A percentile compares a stretch with the other conserved stretches of the same genome.
Conservation (phyloP, 2,797 vertebrate species). For the Hafferia zeledoni region DNA sequence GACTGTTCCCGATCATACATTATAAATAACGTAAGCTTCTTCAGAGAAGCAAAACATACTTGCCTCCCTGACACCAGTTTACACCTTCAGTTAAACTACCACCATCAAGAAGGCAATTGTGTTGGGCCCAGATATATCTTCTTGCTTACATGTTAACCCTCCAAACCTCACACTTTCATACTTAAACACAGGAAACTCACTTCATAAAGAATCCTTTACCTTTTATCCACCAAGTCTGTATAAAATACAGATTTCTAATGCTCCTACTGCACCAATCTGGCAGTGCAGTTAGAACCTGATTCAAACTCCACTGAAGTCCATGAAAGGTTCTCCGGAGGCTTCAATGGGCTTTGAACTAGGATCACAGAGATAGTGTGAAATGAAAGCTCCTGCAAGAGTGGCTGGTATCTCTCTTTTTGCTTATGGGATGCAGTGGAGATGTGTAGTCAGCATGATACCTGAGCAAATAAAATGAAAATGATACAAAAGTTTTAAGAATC, state of each 20-base stretch:
- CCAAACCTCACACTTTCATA: not conserved
- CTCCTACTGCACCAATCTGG: constrained; percentile 54
- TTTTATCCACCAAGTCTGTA: constrained; percentile 1
- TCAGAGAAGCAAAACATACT: constrained; percentile 80
- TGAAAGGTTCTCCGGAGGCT: constrained; percentile 16
- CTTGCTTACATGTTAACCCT: constrained; percentile 36
- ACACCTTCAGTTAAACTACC: constrained; percentile 43
- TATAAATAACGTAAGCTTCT: constrained; percentile 78
- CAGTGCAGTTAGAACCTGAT: constrained; percentile 11
- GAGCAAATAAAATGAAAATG: constrained; percentile 79
- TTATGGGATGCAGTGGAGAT: constrained; percentile 62
- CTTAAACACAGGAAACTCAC: constrained; percentile 22
- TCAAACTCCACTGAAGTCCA: constrained; percentile 23
- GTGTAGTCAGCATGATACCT: constrained; percentile 75
- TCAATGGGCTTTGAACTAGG: constrained; percentile 26
- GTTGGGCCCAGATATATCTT: constrained; percentile 72
- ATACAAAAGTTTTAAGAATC: constrained; percentile 65
- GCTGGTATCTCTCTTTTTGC: constrained; percentile 70
- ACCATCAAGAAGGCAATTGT: constrained; percentile 79
- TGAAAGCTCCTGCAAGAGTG: constrained; percentile 67
- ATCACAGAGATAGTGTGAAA: constrained; percentile 40
- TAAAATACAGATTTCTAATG: constrained; percentile 37
- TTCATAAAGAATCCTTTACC: constrained; percentile 7
- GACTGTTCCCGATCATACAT: constrained; percentile 76
- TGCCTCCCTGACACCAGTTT: constrained; percentile 73